A percentile compares a stretch with the other conserved stretches of the same genome.
Evolutionary conservation across 2,888 invertebrate genomes (phyloP).

Genomic region (Caenorhabditis angaria): DNA sequence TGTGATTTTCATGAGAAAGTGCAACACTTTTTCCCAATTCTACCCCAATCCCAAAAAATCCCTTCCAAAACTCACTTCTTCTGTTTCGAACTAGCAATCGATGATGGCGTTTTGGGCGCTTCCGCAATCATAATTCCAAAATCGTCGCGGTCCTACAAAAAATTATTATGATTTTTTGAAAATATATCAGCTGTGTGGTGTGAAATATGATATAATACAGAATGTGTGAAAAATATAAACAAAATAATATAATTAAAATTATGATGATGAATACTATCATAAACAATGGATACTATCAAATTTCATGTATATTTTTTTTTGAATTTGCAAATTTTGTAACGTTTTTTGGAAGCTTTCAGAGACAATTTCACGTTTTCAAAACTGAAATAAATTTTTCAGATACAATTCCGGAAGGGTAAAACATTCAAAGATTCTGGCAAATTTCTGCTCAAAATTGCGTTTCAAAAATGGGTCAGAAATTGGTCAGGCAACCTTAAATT

Average conservation of each 20-base stretch:
- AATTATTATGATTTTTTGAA: background rate
- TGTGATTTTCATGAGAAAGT: too few species aligned
- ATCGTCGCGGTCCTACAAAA: slow-evolving; percentile 45
- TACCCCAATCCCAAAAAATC: background rate
- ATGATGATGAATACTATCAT: background rate
- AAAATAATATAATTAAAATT: background rate
- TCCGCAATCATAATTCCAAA: slow-evolving; percentile 50
- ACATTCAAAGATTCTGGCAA: too few species aligned
- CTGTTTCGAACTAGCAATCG: slow-evolving; percentile 29
- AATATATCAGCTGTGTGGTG: background rate
- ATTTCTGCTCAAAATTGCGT: too few species aligned
- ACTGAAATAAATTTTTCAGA: too few species aligned
- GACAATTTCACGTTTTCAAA: background rate
- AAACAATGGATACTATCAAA: too few species aligned
- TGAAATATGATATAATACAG: background rate
- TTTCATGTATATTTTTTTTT: too few species aligned
- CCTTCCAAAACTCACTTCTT: background rate
- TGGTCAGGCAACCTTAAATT: too few species aligned
- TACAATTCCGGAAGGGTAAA: too few species aligned
- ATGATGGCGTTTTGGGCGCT: slow-evolving; percentile 15
- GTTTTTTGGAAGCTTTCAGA: too few species aligned
- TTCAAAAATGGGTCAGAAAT: too few species aligned
- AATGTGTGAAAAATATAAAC: too few species aligned
- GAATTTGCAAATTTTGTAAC: background rate
- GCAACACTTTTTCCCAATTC: background rate